Base-by-base conservation (phyloP, 2,888 invertebrate species). In the Cosmorhoe ocellata region DNA sequence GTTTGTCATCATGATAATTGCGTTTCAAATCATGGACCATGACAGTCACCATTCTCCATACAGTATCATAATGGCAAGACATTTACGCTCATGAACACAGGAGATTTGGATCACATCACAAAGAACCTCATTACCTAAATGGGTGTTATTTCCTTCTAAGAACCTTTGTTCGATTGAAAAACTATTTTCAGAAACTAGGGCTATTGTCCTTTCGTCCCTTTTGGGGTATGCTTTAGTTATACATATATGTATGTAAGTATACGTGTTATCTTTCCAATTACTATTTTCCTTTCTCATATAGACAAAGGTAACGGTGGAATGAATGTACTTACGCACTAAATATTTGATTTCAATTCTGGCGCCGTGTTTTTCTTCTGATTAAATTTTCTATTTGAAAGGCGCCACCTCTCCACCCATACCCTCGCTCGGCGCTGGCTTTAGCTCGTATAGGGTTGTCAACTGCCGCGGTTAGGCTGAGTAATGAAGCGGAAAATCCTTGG, bases 11-110 rank as follows among this genome's bases (percentile, higher is more conserved):
- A 37, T 38, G 26, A 49, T 42, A 9, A 51, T 51, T 13, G 28
- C 10, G 38, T 48, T 42, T 60, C 46, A 50, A 56, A 51, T 56
- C 47, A 51, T 51, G 41, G 44, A 58, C 60, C 60, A 45, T 58
- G 54, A 46, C 59, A 47, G 47, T 48, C 47, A 47, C 56, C 54
- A 54, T 54, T 50, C 54, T 38, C 30, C 37, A 37, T 51, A 48
- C 44, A 27, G 28, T 31, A 36, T 45, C 45, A 50, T 34, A 30
- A 36, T 24, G 38, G 36, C 44, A 32, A 53, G 39, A 44, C 38
- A 22, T 30, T 22, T 12, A 31, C 41, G 30, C 44, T 50, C 32
- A 33, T 44, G 36, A 26, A 30, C 38, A 48, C 31, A 36, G 26
- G 39, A 24, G 43, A 43, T 39, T 42, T 10, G 38, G 34, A 43